phyloP scores from a whole-genome alignment of 2,797 vertebrate species.

The Anguilla obscura region DNA sequence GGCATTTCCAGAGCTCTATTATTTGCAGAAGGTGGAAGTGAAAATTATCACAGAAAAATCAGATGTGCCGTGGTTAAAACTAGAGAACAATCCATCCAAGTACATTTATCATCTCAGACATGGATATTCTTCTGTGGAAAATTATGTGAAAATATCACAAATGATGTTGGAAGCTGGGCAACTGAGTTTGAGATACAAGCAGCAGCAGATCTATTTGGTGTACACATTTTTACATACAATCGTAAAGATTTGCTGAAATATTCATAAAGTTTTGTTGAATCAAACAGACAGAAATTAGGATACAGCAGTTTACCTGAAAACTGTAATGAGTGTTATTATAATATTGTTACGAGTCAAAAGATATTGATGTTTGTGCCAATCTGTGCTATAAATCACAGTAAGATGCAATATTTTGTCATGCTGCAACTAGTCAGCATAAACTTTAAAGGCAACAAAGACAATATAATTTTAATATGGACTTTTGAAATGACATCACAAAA shows the following conservation, averaged over 20 bases:
- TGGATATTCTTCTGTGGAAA: neutral
- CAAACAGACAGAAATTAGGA: neutral
- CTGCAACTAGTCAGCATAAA: neutral
- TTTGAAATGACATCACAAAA: neutral
- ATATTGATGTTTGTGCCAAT: neutral
- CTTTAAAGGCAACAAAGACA: neutral
- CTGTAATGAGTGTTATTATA: neutral
- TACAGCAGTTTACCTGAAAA: neutral
- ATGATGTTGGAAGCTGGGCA: neutral
- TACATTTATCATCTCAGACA: neutral
- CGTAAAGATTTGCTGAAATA: neutral
- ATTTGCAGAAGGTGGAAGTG: neutral
- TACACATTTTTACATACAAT: conserved; percentile 1
- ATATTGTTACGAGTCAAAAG: neutral
- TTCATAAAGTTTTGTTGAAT: neutral
- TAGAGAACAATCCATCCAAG: neutral
- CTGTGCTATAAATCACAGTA: neutral
- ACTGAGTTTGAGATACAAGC: neutral
- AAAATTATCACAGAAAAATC: neutral
- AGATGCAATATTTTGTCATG: neutral
- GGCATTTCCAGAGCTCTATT: neutral
- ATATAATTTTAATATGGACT: neutral
- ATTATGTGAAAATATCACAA: neutral
- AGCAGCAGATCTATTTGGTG: neutral
- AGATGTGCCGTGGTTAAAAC: neutral